Evolutionary conservation across 2,888 invertebrate species (phyloP).

Genomic region (Opisthograptis luteolata): DNA sequence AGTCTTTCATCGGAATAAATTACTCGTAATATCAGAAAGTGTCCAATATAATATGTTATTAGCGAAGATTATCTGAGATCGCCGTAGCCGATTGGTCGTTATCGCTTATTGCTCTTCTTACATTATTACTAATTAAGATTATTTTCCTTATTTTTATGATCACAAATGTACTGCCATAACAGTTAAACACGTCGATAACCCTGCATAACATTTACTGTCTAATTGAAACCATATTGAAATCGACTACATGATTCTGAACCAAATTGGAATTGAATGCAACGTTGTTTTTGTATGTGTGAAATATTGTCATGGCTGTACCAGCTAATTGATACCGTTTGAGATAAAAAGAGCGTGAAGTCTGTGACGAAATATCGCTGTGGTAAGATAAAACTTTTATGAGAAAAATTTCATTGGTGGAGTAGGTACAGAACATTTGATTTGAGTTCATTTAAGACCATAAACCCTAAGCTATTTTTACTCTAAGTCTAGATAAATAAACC

Average conservation of each 20-base stretch:
- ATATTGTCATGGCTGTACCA: slow-evolving; percentile 8
- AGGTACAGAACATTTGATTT: no score
- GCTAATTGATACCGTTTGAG: slow-evolving; percentile 20
- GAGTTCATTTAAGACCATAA: no score
- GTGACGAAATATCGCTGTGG: slow-evolving; percentile 28
- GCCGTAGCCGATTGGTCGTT: background rate
- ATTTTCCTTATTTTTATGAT: no score
- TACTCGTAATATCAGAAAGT: no score
- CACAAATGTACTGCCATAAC: no score
- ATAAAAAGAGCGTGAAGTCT: slow-evolving; percentile 35
- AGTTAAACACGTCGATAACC: slow-evolving; percentile 2
- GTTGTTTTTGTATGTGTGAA: slow-evolving; percentile 20
- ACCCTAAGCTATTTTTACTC: no score
- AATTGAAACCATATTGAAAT: slow-evolving; percentile 20
- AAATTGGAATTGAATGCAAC: slow-evolving; percentile 22
- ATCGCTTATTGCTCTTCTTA: background rate
- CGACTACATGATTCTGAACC: slow-evolving; percentile 17
- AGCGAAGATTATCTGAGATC: background rate
- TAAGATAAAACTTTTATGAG: slow-evolving; percentile 1
- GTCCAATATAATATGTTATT: no score
- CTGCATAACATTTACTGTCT: slow-evolving; percentile 13
- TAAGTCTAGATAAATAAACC: no score
- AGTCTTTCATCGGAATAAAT: no score
- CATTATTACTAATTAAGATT: no score
- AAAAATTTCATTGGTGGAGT: no score